Evolutionary conservation across 2,888 invertebrate species (phyloP), one percentile per base, ranked within the genome.

Genomic region (Eristalis intricaria): DNA sequence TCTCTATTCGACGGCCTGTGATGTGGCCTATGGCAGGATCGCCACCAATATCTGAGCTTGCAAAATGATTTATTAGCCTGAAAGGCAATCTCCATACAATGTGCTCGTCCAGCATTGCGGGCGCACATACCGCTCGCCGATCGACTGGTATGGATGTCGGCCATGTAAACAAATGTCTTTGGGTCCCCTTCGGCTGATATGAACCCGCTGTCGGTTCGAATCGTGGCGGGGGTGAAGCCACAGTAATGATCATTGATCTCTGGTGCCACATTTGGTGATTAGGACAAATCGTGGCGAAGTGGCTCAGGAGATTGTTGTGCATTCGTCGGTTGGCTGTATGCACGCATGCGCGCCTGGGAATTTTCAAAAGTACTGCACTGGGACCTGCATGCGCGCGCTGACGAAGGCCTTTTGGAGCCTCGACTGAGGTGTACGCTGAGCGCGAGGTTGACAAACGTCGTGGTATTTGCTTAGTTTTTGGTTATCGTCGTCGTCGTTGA

Each of bases 241-340:
- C 56, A 60, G 69, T 83, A 84, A 87, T 84, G 84, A 87, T 87
- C 87, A 84, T 87, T 87, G 87, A 80, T 87, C 87, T 87, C 79
- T 87, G 79, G 87, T 87, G 87, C 84, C 79, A 84, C 79, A 87
- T 84, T 87, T 80, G 71, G 87, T 84, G 87, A 87, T 87, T 87
- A 71, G 80, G 84, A 87, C 87, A 87, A 87, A 87, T 87, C 84
- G 84, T 84, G 79, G 79, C 66, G 79, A 66, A 73, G 71, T 50
- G 73, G 74, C 71, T 73, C 74, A 69, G 64, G 65, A 60, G 85
- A 82, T 65, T 73, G 66, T 32, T 13, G 68, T 50, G 60, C 77
- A 78, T 74, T 80, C 71, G 71, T 66, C 7, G 5, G 32, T 70
- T 74, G 65, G 26, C 75, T 70, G 61, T n/a, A 32, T 69, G 43